Evolutionary conservation across 2,797 vertebrate genomes (phyloP).

Genomic region (Prionace glauca): DNA sequence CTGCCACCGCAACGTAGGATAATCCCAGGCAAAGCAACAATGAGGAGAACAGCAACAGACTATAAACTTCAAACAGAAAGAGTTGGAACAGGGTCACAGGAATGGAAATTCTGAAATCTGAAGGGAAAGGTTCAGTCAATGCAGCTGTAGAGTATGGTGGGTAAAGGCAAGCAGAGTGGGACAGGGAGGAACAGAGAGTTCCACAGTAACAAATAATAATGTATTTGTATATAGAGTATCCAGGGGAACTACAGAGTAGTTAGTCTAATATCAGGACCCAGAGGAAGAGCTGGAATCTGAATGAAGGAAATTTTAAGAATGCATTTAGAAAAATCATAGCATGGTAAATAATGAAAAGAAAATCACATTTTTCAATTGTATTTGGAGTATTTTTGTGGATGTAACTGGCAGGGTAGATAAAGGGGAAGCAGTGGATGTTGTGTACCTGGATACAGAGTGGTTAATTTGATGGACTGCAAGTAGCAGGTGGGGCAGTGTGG

Average conservation of each 20-base stretch:
- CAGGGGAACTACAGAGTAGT: neutral
- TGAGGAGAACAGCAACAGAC: too few relatives aligned
- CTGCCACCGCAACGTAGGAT: too few relatives aligned
- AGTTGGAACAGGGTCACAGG: too few relatives aligned
- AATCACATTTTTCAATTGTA: neutral
- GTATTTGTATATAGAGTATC: too few relatives aligned
- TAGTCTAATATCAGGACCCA: neutral
- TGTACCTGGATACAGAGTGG: neutral
- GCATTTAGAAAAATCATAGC: neutral
- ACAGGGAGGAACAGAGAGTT: neutral
- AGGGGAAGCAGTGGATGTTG: neutral
- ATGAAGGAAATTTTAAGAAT: neutral
- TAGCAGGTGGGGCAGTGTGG: neutral
- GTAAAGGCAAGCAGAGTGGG: neutral
- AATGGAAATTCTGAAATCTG: too few relatives aligned
- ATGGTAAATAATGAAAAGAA: neutral
- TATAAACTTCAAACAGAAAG: too few relatives aligned
- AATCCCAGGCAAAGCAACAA: too few relatives aligned
- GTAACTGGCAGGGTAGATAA: neutral
- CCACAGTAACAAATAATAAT: neutral
- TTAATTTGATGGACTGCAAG: neutral
- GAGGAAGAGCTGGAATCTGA: neutral
- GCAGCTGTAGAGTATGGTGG: neutral
- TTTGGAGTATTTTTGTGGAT: neutral
- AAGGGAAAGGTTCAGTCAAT: too few relatives aligned